Evolutionary conservation across 2,113 vertebrate genomes (phyloP), one percentile per base, ranked within the genome.

Genomic region (Tachysurus fulvidraco): DNA sequence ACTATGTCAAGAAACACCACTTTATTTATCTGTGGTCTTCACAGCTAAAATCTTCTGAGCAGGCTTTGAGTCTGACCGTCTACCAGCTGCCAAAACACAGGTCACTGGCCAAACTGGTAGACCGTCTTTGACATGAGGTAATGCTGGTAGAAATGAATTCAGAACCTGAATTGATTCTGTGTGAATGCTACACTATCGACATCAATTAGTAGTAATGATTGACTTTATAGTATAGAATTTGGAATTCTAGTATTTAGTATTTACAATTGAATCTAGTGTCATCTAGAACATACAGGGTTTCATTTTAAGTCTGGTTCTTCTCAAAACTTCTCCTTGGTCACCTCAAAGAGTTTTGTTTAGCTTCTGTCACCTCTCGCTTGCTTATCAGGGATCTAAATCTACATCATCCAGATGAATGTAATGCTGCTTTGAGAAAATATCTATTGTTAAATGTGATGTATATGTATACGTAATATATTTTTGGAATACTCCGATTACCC

Each of bases 71-170:
- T 57, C 28, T 36, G 28, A 23, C 17, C 28, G 57, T 17, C 54
- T 57, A 57, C 54, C 77, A 80, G 54, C 77, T 80, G 52, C 77
- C 28, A 79, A 79, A 79, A 57, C 77, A 78, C 23, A 77, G 25
- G 25, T 12, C 13, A n/a, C 25, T 74, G 41, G 8, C 21, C 28
- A 19, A 71, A 41, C 36, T 21, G 17, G 30, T 46, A 46, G 19
- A 50, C 7, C 41, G 14, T 5, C 73, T 76, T 4, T 77, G 46
- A 77, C 74, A 52, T 23, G 12, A n/a, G 23, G 11, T 74, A 46
- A 12, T 52, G 4, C 11, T 50, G 44, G 12, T n/a, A 77, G 21
- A 25, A 46, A 74, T 17, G 7, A 19, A 44, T 69, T 16, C 28
- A 17, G 28, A 44, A 41, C 44, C n/a, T n/a, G 8, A 21, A n/a